Base-by-base conservation (phyloP, 2,113 vertebrate genomes). In the Camarhynchus parvulus region DNA sequence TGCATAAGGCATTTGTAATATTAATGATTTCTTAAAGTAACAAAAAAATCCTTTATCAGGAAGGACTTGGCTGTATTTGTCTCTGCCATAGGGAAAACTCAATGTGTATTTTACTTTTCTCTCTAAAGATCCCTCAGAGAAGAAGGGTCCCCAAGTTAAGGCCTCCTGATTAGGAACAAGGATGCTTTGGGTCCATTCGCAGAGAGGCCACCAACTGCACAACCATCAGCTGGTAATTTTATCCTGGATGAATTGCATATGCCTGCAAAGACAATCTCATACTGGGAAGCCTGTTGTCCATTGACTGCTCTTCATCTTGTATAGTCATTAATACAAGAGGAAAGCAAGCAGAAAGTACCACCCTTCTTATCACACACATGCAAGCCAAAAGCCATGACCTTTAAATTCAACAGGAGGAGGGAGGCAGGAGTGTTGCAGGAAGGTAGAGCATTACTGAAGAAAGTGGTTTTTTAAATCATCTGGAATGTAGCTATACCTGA, bases 281-380 rank as follows among this genome's bases (percentile, higher is more conserved):
- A 49, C n/a, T 28, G 27, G 30, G 27, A 90, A 70, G 33, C 78
- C 44, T 64, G 46, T 56, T 92, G 35, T 81, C 53, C 15, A 41
- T 37, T 62, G 37, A 66, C 23, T 67, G 63, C 49, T 87, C 78
- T 74, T 91, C 53, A 41, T 31, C 66, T 77, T 86, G 55, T 78
- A 50, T 27, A 86, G 62, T 70, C 72, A 78, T 68, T 75, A 88
- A 74, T 44, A 83, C 12, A 42, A 83, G 47, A 62, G 39, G 15
- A 86, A 95, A 72, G 61, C 52, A 91, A 74, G 66, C 49, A 58
- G 41, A 92, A 89, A 92, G 52, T 73, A 72, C 83, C 67, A 49
- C 31, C 2, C 2, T 64, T 83, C 50, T 83, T 83, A 92, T 31
- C 10, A 3, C 1, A 11, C 18, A 70, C 11, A 21, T 17, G 35